Conservation (phyloP, 2,113 vertebrate genomes). For the Burhinus bistriatus region DNA sequence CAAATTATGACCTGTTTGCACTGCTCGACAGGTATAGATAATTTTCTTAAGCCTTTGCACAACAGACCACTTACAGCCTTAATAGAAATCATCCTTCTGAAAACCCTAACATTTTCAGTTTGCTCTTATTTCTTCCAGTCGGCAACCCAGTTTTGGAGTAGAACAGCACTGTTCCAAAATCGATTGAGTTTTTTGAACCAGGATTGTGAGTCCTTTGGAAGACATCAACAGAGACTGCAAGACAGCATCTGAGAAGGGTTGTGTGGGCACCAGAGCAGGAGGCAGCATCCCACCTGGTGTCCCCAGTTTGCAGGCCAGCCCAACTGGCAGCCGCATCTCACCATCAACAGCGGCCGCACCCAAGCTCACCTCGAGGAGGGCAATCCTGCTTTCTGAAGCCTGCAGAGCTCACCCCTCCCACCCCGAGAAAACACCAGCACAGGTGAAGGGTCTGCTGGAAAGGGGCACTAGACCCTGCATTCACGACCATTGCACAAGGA, state of each 20-base stretch:
- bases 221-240: neutral
- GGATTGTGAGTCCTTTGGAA: neutral
- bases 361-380: neutral
- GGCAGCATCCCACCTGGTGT: neutral
- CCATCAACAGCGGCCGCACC: fast-evolving
- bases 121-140: neutral
- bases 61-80: neutral
- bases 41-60: neutral
- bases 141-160: neutral
- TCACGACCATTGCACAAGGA: neutral
- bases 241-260: neutral
- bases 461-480: neutral
- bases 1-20: neutral
- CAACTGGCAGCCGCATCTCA: fast-evolving
- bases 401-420: neutral
- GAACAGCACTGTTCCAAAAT: neutral
- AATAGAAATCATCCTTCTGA: neutral
- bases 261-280: neutral
- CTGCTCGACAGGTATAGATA: neutral
- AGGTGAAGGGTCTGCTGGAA: neutral
- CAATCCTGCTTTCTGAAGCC: neutral
- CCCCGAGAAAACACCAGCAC: neutral
- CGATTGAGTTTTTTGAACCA: neutral
- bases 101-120: neutral
- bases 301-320: neutral